These are phyloP conservation scores for Ellobius talpinus DNA, from an alignment of 2,113 vertebrate species.

Conservation along the genomic window DNA sequence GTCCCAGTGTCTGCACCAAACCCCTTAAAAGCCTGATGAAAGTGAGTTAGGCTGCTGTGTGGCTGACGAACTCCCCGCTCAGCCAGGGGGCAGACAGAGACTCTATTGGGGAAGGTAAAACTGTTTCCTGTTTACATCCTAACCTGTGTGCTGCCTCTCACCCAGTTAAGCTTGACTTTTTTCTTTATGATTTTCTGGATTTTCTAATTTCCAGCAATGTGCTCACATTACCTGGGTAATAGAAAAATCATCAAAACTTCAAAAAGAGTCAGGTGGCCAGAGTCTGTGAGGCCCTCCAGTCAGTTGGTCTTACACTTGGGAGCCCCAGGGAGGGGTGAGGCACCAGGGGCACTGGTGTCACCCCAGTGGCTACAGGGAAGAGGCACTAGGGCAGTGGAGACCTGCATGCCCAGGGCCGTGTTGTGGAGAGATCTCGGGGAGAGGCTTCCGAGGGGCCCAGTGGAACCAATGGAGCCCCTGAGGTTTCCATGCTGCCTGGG, in stretches of 20 bases:
- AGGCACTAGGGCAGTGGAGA: neutral
- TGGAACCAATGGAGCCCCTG: neutral
- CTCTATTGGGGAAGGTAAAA: conserved; percentile 62
- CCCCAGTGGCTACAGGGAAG: neutral
- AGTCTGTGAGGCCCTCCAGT: neutral
- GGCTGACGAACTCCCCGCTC: neutral
- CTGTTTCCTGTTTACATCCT: conserved; percentile 42
- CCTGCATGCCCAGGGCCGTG: neutral
- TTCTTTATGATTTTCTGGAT: conserved; percentile 73
- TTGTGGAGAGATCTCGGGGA: fast-evolving
- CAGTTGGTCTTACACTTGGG: neutral
- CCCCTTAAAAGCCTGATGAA: neutral
- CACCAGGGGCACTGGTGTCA: neutral
- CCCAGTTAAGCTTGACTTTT: conserved; percentile 68
- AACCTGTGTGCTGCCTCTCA: conserved; percentile 59
- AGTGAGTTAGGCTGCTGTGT: too few relatives aligned
- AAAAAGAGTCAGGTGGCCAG: conserved; percentile 42
- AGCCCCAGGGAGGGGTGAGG: neutral
- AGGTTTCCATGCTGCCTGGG: neutral
- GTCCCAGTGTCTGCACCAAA: neutral
- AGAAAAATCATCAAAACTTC: conserved; percentile 64
- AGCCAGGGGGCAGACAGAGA: neutral
- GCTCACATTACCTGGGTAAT: conserved; percentile 65
- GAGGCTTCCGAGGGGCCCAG: neutral
- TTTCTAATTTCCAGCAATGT: conserved; percentile 74